Conservation (phyloP, 2,797 vertebrate genomes). For the Austrolebias charrua region DNA sequence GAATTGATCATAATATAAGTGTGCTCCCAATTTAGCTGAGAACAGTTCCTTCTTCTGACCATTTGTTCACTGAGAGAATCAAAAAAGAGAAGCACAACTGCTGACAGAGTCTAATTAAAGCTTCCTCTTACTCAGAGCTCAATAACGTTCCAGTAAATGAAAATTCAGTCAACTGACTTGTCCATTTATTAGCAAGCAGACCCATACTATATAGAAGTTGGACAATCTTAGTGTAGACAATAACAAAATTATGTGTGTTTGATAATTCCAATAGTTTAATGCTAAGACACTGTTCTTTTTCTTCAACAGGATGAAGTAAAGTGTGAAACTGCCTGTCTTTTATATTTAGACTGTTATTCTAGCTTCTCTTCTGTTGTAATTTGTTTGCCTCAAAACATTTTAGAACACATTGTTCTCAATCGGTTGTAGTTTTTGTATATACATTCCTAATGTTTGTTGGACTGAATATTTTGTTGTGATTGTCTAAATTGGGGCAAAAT, state of each 20-base stretch:
- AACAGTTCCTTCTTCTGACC: no score
- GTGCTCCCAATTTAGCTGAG: no score
- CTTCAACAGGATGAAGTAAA: constrained; percentile 2
- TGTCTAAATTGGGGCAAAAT: constrained; percentile 11
- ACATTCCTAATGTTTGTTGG: neutral
- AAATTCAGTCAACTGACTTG: no score
- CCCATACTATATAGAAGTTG: neutral
- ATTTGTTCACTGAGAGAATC: neutral
- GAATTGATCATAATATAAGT: neutral
- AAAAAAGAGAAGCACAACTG: neutral
- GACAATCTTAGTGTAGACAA: neutral
- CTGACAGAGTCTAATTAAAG: neutral
- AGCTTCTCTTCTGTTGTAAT: neutral
- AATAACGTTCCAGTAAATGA: no score
- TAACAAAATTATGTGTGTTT: neutral
- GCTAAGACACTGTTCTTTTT: neutral
- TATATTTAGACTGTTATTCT: neutral
- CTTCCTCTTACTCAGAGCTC: no score
- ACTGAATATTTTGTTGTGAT: constrained; percentile 10
- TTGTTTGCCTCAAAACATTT: constrained; percentile 7
- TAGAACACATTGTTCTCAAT: constrained; percentile 3
- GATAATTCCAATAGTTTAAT: neutral
- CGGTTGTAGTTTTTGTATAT: constrained; percentile 1
- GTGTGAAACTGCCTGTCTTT: constrained; percentile 1
- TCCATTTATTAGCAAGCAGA: neutral